Percentiles rank a stretch among this genome's conserved stretches.
These are phyloP conservation scores for Trichechus manatus DNA, from an alignment of 2,113 vertebrate species.

Conservation along the genomic window DNA sequence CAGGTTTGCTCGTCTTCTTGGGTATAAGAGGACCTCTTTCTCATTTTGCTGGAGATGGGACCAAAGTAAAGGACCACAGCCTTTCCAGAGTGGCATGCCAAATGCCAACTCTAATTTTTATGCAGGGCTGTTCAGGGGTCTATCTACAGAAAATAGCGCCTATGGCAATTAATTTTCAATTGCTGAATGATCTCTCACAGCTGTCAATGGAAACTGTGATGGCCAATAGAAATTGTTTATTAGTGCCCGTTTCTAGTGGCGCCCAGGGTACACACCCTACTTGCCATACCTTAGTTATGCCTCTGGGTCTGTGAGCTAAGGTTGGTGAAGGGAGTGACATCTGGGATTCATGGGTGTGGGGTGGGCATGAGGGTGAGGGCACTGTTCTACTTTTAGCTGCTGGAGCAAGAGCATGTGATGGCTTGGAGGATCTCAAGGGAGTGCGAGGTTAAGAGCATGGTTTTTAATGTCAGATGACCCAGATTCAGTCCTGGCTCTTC, in stretches of 20 bases:
- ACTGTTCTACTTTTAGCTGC: constrained; percentile 15
- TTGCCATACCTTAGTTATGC: too few relatives aligned
- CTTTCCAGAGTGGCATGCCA: neutral
- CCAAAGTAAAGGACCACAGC: neutral
- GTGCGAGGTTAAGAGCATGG: constrained; percentile 23
- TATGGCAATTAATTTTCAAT: too few relatives aligned
- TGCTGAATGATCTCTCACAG: too few relatives aligned
- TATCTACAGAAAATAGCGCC: too few relatives aligned
- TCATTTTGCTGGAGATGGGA: neutral
- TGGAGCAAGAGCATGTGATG: constrained; percentile 57
- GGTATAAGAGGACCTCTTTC: neutral
- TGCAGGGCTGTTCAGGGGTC: neutral
- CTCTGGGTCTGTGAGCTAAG: neutral
- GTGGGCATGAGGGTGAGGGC: neutral
- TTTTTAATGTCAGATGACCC: neutral
- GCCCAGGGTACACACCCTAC: too few relatives aligned
- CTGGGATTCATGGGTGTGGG: neutral
- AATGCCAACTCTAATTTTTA: neutral
- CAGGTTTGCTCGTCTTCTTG: neutral
- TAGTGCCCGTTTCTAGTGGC: too few relatives aligned
- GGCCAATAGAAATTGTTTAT: too few relatives aligned
- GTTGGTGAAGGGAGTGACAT: neutral
- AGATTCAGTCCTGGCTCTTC: neutral
- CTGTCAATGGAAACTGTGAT: too few relatives aligned
- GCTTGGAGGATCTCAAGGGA: neutral